Percentiles rank a stretch among this genome's conserved stretches.
These are phyloP conservation scores for Saguinus midas DNA, from an alignment of 2,113 vertebrate genomes.

Conservation along the genomic window DNA sequence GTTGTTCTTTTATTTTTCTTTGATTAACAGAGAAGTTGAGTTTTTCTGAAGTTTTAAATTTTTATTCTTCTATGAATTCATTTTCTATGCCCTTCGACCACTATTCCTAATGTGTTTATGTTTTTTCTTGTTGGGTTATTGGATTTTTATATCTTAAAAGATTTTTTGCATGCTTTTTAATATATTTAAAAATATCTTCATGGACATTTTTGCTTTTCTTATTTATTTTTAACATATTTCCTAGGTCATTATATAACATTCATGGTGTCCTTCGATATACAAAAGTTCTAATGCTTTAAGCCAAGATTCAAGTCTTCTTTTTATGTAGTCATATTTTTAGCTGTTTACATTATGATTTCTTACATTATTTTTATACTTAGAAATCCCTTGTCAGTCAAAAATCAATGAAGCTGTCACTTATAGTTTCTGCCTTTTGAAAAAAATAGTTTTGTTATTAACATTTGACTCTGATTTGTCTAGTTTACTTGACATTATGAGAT, in stretches of 20 bases:
- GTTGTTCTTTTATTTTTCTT: slow-evolving; percentile 19
- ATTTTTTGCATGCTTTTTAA: slow-evolving; percentile 5
- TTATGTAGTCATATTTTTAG: neutral
- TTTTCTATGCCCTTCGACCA: neutral
- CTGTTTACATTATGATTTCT: slow-evolving; percentile 17
- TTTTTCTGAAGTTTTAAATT: neutral
- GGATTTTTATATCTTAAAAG: neutral
- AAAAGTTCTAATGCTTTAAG: slow-evolving; percentile 11
- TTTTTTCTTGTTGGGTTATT: neutral
- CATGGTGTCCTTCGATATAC: neutral
- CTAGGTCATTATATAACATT: neutral
- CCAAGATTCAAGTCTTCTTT: neutral
- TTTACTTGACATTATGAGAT: slow-evolving; percentile 23
- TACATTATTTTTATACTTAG: slow-evolving; percentile 26
- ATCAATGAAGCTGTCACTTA: slow-evolving; percentile 8
- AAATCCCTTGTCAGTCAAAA: neutral
- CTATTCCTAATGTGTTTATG: slow-evolving; percentile 26
- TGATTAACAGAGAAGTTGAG: neutral
- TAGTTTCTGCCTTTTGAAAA: neutral
- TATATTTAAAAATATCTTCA: neutral
- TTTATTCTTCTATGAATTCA: slow-evolving; percentile 33
- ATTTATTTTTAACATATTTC: slow-evolving; percentile 26
- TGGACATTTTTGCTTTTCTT: neutral
- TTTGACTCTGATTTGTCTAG: slow-evolving; percentile 5
- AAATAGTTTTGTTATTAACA: slow-evolving; percentile 10